These are phyloP conservation scores for Emydura subglobosa DNA, from an alignment of 2,113 vertebrate species.

Conservation along the genomic window DNA sequence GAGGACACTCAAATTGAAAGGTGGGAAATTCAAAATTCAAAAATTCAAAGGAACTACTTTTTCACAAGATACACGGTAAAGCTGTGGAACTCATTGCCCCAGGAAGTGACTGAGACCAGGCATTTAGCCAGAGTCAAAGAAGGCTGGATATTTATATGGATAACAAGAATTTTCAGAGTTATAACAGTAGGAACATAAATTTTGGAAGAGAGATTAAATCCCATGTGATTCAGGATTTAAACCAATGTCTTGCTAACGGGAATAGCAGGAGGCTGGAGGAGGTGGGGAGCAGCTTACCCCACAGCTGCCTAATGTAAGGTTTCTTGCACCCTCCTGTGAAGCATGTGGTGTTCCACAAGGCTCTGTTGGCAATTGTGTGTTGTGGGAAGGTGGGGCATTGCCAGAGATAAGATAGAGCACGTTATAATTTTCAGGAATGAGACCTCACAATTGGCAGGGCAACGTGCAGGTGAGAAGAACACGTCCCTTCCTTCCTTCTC, in stretches of 20 bases:
- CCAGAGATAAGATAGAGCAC: neutral
- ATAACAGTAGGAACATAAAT: rapidly evolving
- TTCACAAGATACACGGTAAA: neutral
- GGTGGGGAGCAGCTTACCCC: neutral
- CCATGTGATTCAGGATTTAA: neutral
- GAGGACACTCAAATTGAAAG: neutral
- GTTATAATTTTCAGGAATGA: neutral
- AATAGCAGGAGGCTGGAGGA: rapidly evolving
- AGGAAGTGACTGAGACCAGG: neutral
- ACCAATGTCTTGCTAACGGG: neutral
- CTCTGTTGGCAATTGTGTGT: neutral
- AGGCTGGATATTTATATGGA: neutral
- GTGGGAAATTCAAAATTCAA: neutral
- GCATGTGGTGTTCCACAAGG: neutral
- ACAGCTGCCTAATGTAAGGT: rapidly evolving
- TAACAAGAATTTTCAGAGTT: rapidly evolving
- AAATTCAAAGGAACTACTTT: neutral
- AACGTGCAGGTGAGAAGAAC: neutral
- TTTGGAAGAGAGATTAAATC: neutral
- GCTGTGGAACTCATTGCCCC: neutral
- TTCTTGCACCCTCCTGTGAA: neutral
- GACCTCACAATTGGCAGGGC: neutral
- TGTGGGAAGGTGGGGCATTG: neutral
- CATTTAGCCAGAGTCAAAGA: neutral
- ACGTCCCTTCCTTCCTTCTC: neutral